phyloP scores from a whole-genome alignment of 1,140 invertebrate genomes.

The Linepithema humile region DNA sequence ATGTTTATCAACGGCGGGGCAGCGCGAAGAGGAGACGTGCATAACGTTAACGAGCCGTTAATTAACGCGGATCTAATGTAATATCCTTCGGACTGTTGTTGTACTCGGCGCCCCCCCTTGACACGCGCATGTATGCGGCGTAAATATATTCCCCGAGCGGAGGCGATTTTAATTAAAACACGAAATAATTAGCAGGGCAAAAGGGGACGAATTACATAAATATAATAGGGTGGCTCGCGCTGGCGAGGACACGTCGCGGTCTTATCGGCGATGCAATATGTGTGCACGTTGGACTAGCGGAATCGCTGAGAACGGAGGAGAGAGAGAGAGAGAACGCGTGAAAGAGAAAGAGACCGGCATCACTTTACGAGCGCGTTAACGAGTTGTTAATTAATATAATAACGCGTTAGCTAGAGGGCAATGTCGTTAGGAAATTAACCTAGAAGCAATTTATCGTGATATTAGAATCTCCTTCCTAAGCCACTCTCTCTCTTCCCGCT shows the following conservation, averaged over 20 bases:
- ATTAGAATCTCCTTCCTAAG: slow-evolving; percentile 45
- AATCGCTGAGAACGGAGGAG: background rate
- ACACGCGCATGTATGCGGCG: background rate
- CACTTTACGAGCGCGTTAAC: slow-evolving; percentile 36
- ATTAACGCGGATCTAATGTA: slow-evolving; percentile 43
- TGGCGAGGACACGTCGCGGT: background rate
- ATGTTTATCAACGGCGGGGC: slow-evolving; percentile 25
- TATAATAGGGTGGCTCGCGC: background rate
- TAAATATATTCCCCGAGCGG: background rate
- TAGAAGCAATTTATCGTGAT: slow-evolving; percentile 58
- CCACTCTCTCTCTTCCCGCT: slow-evolving; percentile 28
- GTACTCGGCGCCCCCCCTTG: background rate
- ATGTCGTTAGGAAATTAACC: slow-evolving; percentile 54
- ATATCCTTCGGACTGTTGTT: slow-evolving; percentile 1
- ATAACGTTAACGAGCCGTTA: slow-evolving; percentile 36
- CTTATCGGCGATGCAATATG: slow-evolving; percentile 7
- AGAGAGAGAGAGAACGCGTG: background rate
- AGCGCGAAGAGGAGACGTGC: background rate
- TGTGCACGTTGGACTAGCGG: background rate
- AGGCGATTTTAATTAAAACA: slow-evolving; percentile 44
- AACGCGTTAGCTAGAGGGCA: slow-evolving; percentile 19
- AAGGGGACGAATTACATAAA: slow-evolving; percentile 4
- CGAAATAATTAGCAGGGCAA: slow-evolving; percentile 28
- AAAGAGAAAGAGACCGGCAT: background rate
- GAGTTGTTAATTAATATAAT: slow-evolving; percentile 55